Evolutionary conservation across 2,888 invertebrate species (phyloP).

Genomic region (Exocentrus adspersus): DNA sequence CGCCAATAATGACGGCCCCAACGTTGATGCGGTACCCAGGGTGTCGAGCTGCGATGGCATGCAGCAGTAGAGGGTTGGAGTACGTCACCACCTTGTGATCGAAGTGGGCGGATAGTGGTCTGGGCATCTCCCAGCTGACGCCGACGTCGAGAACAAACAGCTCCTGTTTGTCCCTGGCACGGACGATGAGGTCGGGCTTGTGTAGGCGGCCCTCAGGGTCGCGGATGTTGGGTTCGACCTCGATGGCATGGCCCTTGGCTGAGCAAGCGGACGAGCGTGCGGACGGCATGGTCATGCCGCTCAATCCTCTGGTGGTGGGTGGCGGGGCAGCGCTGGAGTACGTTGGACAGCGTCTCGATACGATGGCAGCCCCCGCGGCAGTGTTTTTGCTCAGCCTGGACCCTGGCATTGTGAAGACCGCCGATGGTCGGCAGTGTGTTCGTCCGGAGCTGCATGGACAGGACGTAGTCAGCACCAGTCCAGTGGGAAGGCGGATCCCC

Average conservation of each 20-base stretch:
- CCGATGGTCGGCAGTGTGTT: slow-evolving; percentile 30
- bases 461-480: slow-evolving; percentile 29
- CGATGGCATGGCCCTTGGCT: slow-evolving; percentile 14
- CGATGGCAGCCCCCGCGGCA: slow-evolving; percentile 24
- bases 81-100: too few species aligned
- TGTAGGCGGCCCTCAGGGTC: slow-evolving; percentile 38
- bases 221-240: slow-evolving; percentile 44
- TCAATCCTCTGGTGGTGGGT: slow-evolving; percentile 28
- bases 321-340: slow-evolving; percentile 35
- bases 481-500: slow-evolving; percentile 16
- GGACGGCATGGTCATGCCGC: slow-evolving; percentile 29
- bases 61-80: too few species aligned
- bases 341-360: slow-evolving; percentile 27
- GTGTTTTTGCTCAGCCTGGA: neutral
- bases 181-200: slow-evolving; percentile 45
- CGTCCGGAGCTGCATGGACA: slow-evolving; percentile 30
- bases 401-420: slow-evolving; percentile 14
- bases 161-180: too few species aligned
- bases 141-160: too few species aligned
- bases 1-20: too few species aligned
- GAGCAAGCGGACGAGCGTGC: slow-evolving; percentile 17
- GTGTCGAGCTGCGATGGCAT: too few species aligned
- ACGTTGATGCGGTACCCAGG: too few species aligned
- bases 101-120: too few species aligned
- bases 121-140: too few species aligned